Conservation (phyloP, 2,888 invertebrate species). For the Podabrus alpinus region DNA sequence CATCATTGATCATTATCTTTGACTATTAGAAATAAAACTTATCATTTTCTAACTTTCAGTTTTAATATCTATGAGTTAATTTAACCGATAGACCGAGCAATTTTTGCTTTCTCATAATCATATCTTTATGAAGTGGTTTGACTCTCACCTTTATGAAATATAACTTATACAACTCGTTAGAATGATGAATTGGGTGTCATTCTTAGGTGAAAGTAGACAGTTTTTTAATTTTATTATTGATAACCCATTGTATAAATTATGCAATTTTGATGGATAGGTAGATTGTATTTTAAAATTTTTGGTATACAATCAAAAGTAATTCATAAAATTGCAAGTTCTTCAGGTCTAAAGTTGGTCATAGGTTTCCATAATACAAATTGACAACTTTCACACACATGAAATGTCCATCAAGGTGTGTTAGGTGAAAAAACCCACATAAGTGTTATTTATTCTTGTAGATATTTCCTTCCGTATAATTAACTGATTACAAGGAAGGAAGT, state of each 20-base stretch:
- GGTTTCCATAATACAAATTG: slow-evolving; percentile 5
- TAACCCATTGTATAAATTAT: slow-evolving; percentile 1
- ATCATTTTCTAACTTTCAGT: background rate
- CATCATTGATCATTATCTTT: background rate
- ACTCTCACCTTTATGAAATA: background rate
- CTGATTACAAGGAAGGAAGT: background rate
- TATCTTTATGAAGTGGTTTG: background rate
- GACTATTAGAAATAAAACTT: background rate
- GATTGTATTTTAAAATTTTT: background rate
- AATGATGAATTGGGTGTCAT: slow-evolving; percentile 2
- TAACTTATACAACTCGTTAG: background rate
- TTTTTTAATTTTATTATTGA: background rate
- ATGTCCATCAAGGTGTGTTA: slow-evolving; percentile 11
- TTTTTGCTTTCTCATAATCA: background rate
- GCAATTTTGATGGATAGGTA: slow-evolving; percentile 3
- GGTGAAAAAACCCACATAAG: background rate
- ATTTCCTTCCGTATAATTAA: background rate
- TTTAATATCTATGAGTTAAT: background rate
- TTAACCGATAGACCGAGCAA: background rate
- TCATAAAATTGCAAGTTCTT: background rate
- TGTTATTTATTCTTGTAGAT: background rate
- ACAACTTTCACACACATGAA: slow-evolving; percentile 19
- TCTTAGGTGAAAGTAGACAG: slow-evolving; percentile 1
- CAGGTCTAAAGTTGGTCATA: background rate
- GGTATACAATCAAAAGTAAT: background rate